A percentile compares a stretch with the other conserved stretches of the same genome.
These are phyloP conservation scores for Strix uralensis DNA, from an alignment of 2,113 vertebrate species.

Conservation along the genomic window DNA sequence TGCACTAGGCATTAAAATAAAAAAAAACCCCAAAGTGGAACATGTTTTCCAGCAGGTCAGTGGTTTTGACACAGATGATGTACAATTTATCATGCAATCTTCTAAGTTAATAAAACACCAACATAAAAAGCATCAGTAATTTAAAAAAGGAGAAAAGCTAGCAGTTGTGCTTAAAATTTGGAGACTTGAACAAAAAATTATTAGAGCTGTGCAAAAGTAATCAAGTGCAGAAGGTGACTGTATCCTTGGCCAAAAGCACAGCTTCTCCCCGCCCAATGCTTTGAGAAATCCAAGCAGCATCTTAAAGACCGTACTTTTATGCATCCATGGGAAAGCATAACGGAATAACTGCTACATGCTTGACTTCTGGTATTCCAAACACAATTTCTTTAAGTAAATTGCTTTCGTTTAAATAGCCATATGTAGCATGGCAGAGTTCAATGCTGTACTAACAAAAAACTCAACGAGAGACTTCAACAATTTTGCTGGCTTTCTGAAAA, in stretches of 20 bases:
- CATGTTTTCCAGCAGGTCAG: not conserved
- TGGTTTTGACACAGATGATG: not conserved
- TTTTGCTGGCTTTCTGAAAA: conserved; percentile 10
- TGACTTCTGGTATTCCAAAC: not conserved
- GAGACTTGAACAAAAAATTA: conserved; percentile 32
- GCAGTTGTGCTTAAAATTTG: not conserved
- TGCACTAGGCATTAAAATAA: not conserved
- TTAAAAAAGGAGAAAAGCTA: not conserved
- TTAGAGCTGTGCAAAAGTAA: not conserved
- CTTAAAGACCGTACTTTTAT: not conserved
- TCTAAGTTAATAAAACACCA: not conserved
- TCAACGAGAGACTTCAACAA: not conserved
- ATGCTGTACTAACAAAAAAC: not conserved
- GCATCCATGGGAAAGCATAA: not conserved
- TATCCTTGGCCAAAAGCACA: conserved; percentile 6
- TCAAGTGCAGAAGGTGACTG: not conserved
- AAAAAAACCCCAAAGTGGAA: too few species aligned
- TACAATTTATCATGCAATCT: not conserved
- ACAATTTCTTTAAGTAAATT: not conserved
- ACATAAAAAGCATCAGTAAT: not conserved
- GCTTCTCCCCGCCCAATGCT: not conserved
- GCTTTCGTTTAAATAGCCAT: not conserved
- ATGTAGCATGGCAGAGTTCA: not conserved
- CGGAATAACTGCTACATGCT: not conserved
- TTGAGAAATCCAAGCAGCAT: not conserved